Evolutionary conservation across 2,113 vertebrate genomes (phyloP).

Genomic region (Edolisoma coerulescens): DNA sequence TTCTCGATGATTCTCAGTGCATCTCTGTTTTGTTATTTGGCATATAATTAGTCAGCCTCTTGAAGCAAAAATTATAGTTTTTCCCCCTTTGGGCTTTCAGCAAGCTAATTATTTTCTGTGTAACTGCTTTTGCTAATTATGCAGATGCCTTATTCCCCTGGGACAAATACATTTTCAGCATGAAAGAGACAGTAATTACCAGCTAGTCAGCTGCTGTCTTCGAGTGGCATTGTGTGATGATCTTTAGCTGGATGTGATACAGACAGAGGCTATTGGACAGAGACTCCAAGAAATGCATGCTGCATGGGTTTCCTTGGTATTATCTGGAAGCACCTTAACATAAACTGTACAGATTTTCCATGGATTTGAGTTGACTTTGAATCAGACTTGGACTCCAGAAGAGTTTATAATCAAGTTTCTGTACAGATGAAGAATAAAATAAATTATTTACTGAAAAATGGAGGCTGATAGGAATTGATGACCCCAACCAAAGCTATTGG

Average conservation of each 20-base stretch:
- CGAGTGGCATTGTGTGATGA: not conserved
- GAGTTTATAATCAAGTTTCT: not conserved
- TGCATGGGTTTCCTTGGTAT: not conserved
- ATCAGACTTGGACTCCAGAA: not conserved
- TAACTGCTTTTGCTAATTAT: conserved; percentile 65
- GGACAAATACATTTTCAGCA: conserved; percentile 65
- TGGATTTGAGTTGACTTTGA: not conserved
- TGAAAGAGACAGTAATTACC: conserved; percentile 68
- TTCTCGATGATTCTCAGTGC: conserved; percentile 36
- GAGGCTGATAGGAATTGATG: not conserved
- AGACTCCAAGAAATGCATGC: not conserved
- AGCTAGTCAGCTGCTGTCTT: conserved; percentile 46
- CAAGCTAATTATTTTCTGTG: conserved; percentile 67
- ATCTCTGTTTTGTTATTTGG: conserved; percentile 19
- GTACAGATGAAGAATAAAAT: not conserved
- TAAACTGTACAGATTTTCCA: not conserved
- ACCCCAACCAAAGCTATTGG: not conserved
- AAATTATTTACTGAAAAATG: not conserved
- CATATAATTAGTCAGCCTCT: conserved; percentile 67
- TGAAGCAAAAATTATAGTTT: conserved; percentile 71
- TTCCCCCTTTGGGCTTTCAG: conserved; percentile 47
- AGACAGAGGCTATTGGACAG: not conserved
- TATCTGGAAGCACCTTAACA: not conserved
- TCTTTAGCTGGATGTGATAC: conserved; percentile 44
- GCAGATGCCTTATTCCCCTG: conserved; percentile 55